phyloP scores from a whole-genome alignment of 2,797 vertebrate species.

The Antrozous pallidus region DNA sequence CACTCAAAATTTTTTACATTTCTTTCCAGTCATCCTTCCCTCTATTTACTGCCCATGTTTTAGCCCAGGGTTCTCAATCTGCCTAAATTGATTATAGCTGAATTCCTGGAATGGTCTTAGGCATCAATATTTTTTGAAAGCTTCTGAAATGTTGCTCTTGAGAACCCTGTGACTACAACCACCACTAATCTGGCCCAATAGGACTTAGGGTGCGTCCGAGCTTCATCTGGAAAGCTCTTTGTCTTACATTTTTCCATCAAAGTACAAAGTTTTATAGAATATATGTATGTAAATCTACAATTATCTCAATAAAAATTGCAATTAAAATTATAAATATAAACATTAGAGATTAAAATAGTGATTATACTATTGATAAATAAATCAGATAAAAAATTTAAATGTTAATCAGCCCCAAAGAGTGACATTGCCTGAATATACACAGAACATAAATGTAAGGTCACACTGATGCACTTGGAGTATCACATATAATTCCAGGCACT shows the following conservation, averaged over 20 bases:
- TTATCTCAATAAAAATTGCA: conserved; percentile 9
- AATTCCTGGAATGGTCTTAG: background rate
- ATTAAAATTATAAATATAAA: conserved; percentile 21
- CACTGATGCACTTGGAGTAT: background rate
- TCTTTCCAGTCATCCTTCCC: background rate
- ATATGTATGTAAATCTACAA: background rate
- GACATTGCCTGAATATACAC: background rate
- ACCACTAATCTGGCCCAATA: background rate
- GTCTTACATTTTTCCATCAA: conserved; percentile 42
- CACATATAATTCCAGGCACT: background rate
- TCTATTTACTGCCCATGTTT: background rate
- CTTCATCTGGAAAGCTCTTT: background rate
- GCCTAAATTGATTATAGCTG: background rate
- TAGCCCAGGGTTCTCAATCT: background rate
- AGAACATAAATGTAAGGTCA: background rate
- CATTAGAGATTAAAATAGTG: conserved; percentile 23
- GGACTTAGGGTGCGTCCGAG: background rate
- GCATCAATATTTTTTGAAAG: background rate
- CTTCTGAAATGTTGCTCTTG: background rate
- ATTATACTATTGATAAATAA: conserved; percentile 26
- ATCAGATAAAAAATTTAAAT: conserved; percentile 35
- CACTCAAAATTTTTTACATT: background rate
- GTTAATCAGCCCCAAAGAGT: background rate
- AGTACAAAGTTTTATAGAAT: conserved; percentile 12
- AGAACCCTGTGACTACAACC: conserved; percentile 33